Base-by-base conservation (phyloP, 2,888 invertebrate genomes). In the Heterodera filipjevi region DNA sequence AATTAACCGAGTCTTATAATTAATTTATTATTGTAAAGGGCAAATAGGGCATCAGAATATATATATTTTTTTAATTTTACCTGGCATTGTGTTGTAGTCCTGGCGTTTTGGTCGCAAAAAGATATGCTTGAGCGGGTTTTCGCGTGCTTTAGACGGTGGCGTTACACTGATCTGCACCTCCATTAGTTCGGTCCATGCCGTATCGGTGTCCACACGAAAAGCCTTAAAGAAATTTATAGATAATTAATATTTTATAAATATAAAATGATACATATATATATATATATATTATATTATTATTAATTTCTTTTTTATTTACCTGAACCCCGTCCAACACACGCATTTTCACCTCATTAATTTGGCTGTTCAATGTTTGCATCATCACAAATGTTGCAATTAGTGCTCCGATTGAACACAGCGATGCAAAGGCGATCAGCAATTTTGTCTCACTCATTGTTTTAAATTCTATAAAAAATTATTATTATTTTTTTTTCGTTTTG, bases 151-250 rank as follows among this genome's bases (percentile, higher is more conserved):
- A 70, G 84, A 78, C 46, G 87, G 87, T 53, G 87, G 87, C 14
- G 85, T 82, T 71, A 88, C 87, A 68, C 81, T 80, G 79, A 87
- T 81, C 77, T 87, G 87, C 78, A 87, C 83, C 78, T 86, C 86
- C 87, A 87, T 87, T 83, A 87, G 84, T 79, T 87, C 84, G 66
- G 84, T 86, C 87, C 87, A 87, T 68, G 87, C 87, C 27, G 85
- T 81, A 79, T 87, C 87, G 66, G 87, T 87, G 77, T 87, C 86
- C 66, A 85, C 85, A 66, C 87, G 86, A 83, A 87, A 87, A 76
- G 84, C 84, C 78, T 72, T 33, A 76, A 76, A 68, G 19, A 16
- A 3, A 68, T 16, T 16, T 33, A 2, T 16, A 5, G 3, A 3
- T 68, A 14, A 49, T 39, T 39, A 49, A 49, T 49, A 49, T 49